Percentiles rank a stretch among this genome's conserved stretches.
Conservation (phyloP, 1,140 invertebrate genomes). For the Drosophila trapezifrons region DNA sequence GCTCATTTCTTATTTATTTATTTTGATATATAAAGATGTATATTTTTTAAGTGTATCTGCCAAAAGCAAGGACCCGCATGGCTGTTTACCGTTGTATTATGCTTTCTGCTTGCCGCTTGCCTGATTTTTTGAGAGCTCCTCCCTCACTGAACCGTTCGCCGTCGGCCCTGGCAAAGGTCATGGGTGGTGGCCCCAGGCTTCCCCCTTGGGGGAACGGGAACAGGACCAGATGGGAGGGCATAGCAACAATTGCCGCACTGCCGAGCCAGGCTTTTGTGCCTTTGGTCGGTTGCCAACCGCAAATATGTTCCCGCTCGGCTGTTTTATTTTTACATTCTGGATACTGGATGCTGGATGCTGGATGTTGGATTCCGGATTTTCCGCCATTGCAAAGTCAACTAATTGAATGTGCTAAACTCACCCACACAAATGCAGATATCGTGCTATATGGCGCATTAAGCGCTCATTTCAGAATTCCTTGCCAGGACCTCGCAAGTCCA, state of each 20-base stretch:
- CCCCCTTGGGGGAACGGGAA: no score
- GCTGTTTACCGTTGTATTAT: slow-evolving; percentile 55
- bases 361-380: slow-evolving; percentile 34
- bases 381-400: slow-evolving; percentile 68
- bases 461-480: slow-evolving; percentile 57
- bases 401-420: slow-evolving; percentile 75
- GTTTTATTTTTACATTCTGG: slow-evolving; percentile 10
- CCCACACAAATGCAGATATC: slow-evolving; percentile 47
- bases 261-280: slow-evolving; percentile 32
- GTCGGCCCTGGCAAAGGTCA: slow-evolving; percentile 46
- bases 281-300: slow-evolving; percentile 64
- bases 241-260: slow-evolving; percentile 26
- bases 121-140: slow-evolving; percentile 68
- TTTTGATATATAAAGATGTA: background rate
- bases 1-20: slow-evolving; percentile 3
- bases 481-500: slow-evolving; percentile 3
- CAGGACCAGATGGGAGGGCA: slow-evolving; percentile 1
- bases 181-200: slow-evolving; percentile 33
- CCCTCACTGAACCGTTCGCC: slow-evolving; percentile 33
- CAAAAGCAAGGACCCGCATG: slow-evolving; percentile 1
- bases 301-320: slow-evolving; percentile 54
- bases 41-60: slow-evolving; percentile 4
- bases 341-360: slow-evolving; percentile 22
- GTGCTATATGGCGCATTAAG: slow-evolving; percentile 73
- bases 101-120: slow-evolving; percentile 61